Conservation (phyloP, 2,113 vertebrate species). For the Passer domesticus region DNA sequence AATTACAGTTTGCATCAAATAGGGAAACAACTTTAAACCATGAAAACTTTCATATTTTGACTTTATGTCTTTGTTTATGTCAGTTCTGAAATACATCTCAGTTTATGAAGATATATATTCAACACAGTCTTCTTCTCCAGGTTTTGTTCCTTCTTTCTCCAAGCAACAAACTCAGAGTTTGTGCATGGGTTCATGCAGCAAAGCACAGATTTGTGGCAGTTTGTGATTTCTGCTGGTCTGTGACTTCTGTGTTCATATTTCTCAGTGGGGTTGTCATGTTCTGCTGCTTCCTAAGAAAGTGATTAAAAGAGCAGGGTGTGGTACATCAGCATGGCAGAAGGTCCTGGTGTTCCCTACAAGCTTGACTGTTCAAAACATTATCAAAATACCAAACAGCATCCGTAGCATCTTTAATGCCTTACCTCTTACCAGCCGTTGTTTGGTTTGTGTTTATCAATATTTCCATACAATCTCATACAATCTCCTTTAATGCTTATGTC, state of each 20-base stretch:
- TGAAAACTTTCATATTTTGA: neutral
- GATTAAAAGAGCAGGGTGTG: neutral
- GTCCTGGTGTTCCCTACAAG: neutral
- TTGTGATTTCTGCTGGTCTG: neutral
- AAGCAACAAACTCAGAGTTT: neutral
- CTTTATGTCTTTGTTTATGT: neutral
- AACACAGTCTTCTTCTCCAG: neutral
- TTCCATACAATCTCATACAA: neutral
- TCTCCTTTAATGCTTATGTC: constrained; percentile 9
- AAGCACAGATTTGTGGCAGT: neutral
- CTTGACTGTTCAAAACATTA: neutral
- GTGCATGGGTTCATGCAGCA: neutral
- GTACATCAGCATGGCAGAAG: neutral
- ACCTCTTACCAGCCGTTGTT: neutral
- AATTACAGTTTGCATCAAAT: neutral
- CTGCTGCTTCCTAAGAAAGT: neutral
- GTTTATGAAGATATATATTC: neutral
- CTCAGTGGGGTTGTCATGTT: neutral
- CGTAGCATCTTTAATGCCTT: neutral
- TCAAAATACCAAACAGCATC: neutral
- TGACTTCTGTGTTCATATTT: neutral
- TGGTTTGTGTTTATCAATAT: constrained; percentile 2
- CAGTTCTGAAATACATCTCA: neutral
- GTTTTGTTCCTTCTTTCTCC: neutral
- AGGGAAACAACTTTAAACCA: neutral